Evolutionary conservation across 2,113 vertebrate species (phyloP).

Genomic region (Nansenia antarctica): DNA sequence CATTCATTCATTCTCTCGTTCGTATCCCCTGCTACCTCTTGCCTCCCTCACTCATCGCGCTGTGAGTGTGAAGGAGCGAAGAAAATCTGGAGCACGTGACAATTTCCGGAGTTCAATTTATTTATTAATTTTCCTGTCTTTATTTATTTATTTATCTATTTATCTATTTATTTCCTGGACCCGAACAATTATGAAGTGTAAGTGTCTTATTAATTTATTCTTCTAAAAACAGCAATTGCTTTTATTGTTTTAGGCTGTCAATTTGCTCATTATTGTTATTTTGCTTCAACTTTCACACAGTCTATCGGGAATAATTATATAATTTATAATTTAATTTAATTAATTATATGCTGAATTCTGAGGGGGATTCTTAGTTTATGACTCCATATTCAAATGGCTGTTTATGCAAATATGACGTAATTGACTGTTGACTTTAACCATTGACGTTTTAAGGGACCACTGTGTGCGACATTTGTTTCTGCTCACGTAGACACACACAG

Average conservation of each 20-base stretch:
- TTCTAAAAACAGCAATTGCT: neutral
- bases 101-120: conserved; percentile 69
- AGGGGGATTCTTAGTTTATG: neutral
- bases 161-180: conserved; percentile 54
- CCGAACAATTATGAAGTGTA: conserved; percentile 80
- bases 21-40: conserved; percentile 54
- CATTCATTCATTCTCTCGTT: conserved; percentile 57
- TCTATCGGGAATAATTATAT: too few relatives aligned
- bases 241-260: neutral
- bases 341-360: conserved; percentile 3
- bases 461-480: neutral
- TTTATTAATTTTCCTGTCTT: conserved; percentile 61
- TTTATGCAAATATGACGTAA: neutral
- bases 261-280: neutral
- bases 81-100: conserved; percentile 75
- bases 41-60: conserved; percentile 34
- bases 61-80: conserved; percentile 47
- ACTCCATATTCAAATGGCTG: neutral
- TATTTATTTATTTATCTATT: conserved; percentile 60
- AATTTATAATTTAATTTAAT: too few relatives aligned
- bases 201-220: conserved; percentile 49
- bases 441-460: neutral
- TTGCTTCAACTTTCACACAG: neutral
- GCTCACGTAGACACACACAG: neutral
- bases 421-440: neutral